Evolutionary conservation across 2,888 invertebrate genomes (phyloP), one percentile per base, ranked within the genome.

Genomic region (Drosophila mimetica): DNA sequence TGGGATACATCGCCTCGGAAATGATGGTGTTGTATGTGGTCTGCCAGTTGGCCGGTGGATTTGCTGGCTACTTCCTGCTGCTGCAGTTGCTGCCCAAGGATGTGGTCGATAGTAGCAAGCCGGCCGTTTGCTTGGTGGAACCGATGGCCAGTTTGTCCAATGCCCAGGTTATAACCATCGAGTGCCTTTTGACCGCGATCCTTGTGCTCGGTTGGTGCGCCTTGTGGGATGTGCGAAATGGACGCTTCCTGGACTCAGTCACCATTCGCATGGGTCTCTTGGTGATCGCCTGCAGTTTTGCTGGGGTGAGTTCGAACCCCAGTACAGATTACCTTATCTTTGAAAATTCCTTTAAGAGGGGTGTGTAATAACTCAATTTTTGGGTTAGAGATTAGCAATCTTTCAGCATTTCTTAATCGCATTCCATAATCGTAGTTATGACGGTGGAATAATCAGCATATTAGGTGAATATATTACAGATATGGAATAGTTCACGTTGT

Each of bases 191-290:
- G 5, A 77, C 84, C 1, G 41, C 67, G 0, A 59, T 77, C 0
- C 18, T 82, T 5, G 20, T 86, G 1, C 53, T 84, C 30, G 81
- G 71, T 34, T 85, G 84, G 81, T 82, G 86, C 18, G 76, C 86
- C 2, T 50, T 86, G n/a, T 85, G 85, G 85, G 84, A 85, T 73
- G 74, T 81, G 7, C 76, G 82, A 3, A 79, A 76, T 28, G 75
- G 75, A 13, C 70, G 74, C 4, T 82, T 71, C 25, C 50, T 82
- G 14, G 86, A 85, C 51, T 84, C 86, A 28, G 79, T 80, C 13
- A 76, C 78, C 2, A 30, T 86, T 16, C 75, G 84, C 1, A 71
- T 85, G 73, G 86, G 83, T 0, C 55, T 83, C 7, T 32, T 86
- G 4, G 75, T 81, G 11, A 59, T 72, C 0, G 73, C 71, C 5